A percentile compares a stretch with the other conserved stretches of the same genome.
Evolutionary conservation across 1,140 invertebrate genomes (phyloP).

Genomic region (Diorhabda elongata): DNA sequence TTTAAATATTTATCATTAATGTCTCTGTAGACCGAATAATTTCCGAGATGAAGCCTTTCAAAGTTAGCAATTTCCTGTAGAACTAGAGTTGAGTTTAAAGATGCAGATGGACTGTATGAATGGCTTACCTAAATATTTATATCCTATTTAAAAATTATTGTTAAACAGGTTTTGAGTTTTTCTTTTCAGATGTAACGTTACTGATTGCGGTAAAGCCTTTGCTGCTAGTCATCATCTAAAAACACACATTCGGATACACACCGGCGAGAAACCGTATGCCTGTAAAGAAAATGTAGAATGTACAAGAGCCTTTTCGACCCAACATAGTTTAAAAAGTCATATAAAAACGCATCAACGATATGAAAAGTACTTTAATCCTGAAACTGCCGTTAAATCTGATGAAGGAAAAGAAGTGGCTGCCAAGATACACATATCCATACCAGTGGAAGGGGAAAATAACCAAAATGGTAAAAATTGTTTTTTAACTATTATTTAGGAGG

Average conservation of each 20-base stretch:
- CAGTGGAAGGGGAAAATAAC: slow-evolving; percentile 8
- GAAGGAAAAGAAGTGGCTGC: slow-evolving; percentile 1
- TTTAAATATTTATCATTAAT: too few relatives aligned
- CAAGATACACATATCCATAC: neutral
- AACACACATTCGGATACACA: slow-evolving; percentile 72
- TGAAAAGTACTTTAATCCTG: neutral
- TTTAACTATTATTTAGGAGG: neutral
- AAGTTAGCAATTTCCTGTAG: too few relatives aligned
- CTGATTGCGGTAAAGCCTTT: slow-evolving; percentile 87
- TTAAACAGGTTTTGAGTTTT: neutral
- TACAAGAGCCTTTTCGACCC: slow-evolving; percentile 69
- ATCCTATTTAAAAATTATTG: too few relatives aligned
- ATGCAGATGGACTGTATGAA: too few relatives aligned
- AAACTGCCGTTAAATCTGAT: slow-evolving; percentile 4
- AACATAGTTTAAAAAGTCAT: slow-evolving; percentile 77
- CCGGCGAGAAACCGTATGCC: slow-evolving; percentile 71
- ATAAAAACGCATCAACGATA: slow-evolving; percentile 53
- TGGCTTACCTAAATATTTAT: too few relatives aligned
- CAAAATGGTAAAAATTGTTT: slow-evolving; percentile 11
- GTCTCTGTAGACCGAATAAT: too few relatives aligned
- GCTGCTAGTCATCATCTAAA: slow-evolving; percentile 92
- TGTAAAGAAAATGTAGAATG: slow-evolving; percentile 66
- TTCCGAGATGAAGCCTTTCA: too few relatives aligned
- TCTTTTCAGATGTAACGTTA: slow-evolving; percentile 64
- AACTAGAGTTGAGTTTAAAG: too few relatives aligned